Percentiles rank a stretch among this genome's conserved stretches.
Evolutionary conservation across 2,888 invertebrate species (phyloP).

Genomic region (Erynnis tages): DNA sequence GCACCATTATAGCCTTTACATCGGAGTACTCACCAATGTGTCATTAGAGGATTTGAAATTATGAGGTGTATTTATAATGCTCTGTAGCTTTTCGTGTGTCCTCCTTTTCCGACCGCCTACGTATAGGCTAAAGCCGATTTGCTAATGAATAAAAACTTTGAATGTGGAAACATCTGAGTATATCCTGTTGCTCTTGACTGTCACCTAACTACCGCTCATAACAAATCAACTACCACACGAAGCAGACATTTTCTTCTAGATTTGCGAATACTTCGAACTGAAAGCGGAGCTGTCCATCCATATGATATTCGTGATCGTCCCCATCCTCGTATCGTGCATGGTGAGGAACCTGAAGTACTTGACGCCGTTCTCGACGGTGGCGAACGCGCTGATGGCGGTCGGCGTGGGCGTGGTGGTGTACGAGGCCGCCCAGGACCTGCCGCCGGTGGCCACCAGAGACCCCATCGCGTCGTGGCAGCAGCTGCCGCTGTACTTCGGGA

Average conservation of each 20-base stretch:
- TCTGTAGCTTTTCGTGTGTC: too few species aligned
- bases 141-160: too few species aligned
- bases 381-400: slow-evolving; percentile 90
- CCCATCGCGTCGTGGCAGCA: slow-evolving; percentile 83
- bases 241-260: slow-evolving; percentile 83
- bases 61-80: too few species aligned
- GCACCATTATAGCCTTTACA: too few species aligned
- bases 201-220: too few species aligned
- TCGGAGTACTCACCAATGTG: too few species aligned
- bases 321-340: slow-evolving; percentile 87
- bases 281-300: slow-evolving; percentile 85
- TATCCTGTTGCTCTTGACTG: too few species aligned
- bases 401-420: slow-evolving; percentile 90
- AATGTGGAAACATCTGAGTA: too few species aligned
- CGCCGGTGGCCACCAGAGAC: slow-evolving; percentile 80
- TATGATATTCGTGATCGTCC: slow-evolving; percentile 87
- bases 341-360: slow-evolving; percentile 93
- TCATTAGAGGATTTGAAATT: too few species aligned
- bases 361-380: slow-evolving; percentile 95
- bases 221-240: too few species aligned
- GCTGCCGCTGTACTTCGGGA: slow-evolving; percentile 96
- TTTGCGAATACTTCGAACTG: slow-evolving; percentile 84
- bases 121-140: too few species aligned
- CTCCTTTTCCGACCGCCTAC: too few species aligned
- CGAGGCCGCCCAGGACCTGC: slow-evolving; percentile 87